Evolutionary conservation across 1,140 invertebrate genomes (phyloP), one percentile per base, ranked within the genome.

Genomic region (Leptonema lineaticorne): DNA sequence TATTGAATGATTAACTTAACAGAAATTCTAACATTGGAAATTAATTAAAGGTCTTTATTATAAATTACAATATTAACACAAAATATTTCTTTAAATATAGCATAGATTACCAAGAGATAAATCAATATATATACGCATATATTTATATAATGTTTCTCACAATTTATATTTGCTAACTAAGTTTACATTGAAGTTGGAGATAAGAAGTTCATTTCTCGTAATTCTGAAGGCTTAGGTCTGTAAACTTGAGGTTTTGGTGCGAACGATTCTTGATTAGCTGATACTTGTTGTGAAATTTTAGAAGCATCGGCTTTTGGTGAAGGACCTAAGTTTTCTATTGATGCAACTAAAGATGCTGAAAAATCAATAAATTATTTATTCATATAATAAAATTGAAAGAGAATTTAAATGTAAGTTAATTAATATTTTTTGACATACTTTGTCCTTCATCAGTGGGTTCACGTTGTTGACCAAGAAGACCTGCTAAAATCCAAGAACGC

Each of bases 171-270:
- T 45, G 2, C 30, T 50, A 50, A 33, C 22, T 33, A 45, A 45
- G n/a, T 6, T 83, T 85, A 92, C 90, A 91, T 93, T 1, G 89
- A 92, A 14, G 90, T 91, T 0, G 90, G 90, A 8, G 90, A 91
- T 89, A 89, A 91, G 79, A 91, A 92, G 76, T 92, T 92, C 87
- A 92, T 90, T 78, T 92, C 90, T 63, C 90, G 77, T 9, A 91
- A 78, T 76, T 91, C 88, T 0, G 89, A 89, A 0, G 90, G 89
- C 77, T 87, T 89, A 0, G 88, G 85, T 73, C 84, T 82, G 71
- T 84, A 83, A 20, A 72, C 71, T 66, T 72, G 71, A 4, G 71
- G 33, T 48, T 72, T 72, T 2, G 20, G 73, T 14, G 22, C 70
- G 69, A 0, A 20, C 0, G 46, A 9, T 63, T 68, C 69, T 6